Evolutionary conservation across 2,888 invertebrate species (phyloP).

Genomic region (Idaea biselata): DNA sequence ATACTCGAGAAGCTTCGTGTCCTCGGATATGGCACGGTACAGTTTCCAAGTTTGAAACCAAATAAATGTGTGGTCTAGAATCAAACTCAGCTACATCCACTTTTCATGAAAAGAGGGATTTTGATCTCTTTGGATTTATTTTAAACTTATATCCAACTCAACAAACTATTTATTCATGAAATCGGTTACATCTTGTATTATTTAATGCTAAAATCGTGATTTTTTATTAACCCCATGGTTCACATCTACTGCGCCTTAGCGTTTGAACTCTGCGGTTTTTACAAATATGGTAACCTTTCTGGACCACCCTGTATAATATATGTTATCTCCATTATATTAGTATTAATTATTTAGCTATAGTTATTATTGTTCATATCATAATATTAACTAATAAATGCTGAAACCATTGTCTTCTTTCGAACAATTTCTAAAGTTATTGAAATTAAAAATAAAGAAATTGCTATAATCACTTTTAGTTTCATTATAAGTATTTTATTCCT

Average conservation of each 20-base stretch:
- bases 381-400: conserved; percentile 81
- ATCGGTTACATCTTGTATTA: too few relatives aligned
- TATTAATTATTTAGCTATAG: conserved; percentile 61
- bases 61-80: too few relatives aligned
- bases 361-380: conserved; percentile 86
- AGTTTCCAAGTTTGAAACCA: too few relatives aligned
- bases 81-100: too few relatives aligned
- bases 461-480: conserved; percentile 66
- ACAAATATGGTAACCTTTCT: background rate
- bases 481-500: conserved; percentile 29
- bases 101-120: too few relatives aligned
- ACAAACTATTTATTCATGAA: too few relatives aligned
- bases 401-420: conserved; percentile 87
- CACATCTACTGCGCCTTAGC: background rate
- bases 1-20: too few relatives aligned
- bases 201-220: too few relatives aligned
- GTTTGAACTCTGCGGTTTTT: background rate
- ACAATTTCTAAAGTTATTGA: conserved; percentile 88
- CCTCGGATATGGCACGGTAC: too few relatives aligned
- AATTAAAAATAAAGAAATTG: conserved; percentile 81
- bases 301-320: conserved; percentile 35
- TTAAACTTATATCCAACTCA: too few relatives aligned
- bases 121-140: too few relatives aligned
- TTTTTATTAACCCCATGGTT: too few relatives aligned
- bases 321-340: conserved; percentile 70